Percentiles rank a stretch among this genome's conserved stretches.
Conservation (phyloP, 2,797 vertebrate genomes). For the Alauda arvensis region DNA sequence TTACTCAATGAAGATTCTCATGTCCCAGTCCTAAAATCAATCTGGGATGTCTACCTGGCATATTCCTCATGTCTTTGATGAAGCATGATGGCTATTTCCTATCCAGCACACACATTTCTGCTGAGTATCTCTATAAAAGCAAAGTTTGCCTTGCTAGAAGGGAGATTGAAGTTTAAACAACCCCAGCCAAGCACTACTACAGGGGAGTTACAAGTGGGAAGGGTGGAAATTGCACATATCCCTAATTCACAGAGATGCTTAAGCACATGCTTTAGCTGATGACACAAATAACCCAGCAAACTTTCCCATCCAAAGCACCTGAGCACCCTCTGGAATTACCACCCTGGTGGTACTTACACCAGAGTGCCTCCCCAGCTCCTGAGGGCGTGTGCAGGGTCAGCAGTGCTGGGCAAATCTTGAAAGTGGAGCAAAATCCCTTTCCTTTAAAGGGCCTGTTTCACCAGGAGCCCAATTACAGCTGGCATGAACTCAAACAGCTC, state of each 20-base stretch:
- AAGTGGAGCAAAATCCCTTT: not conserved
- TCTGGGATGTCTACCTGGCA: not conserved
- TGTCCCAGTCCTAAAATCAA: not conserved
- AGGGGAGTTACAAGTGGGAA: not conserved
- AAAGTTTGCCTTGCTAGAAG: not conserved
- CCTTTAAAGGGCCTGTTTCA: not conserved
- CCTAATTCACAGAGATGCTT: not conserved
- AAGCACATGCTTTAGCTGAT: not conserved
- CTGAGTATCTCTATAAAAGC: not conserved
- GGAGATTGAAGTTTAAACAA: not conserved
- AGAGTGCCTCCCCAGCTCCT: not conserved
- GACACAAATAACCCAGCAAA: not conserved
- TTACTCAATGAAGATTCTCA: not conserved
- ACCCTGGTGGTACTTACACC: not conserved
- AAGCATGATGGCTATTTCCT: accelerated
- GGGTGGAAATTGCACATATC: not conserved
- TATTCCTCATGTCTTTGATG: not conserved
- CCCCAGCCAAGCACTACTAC: not conserved
- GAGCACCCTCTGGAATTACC: not conserved
- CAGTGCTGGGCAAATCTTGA: not conserved
- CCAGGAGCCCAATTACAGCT: not conserved
- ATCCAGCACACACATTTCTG: not conserved
- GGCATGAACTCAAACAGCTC: not conserved
- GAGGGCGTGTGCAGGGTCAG: accelerated
- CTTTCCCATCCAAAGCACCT: not conserved